phyloP scores from a whole-genome alignment of 2,888 invertebrate genomes.

The Ditula angustiorana region DNA sequence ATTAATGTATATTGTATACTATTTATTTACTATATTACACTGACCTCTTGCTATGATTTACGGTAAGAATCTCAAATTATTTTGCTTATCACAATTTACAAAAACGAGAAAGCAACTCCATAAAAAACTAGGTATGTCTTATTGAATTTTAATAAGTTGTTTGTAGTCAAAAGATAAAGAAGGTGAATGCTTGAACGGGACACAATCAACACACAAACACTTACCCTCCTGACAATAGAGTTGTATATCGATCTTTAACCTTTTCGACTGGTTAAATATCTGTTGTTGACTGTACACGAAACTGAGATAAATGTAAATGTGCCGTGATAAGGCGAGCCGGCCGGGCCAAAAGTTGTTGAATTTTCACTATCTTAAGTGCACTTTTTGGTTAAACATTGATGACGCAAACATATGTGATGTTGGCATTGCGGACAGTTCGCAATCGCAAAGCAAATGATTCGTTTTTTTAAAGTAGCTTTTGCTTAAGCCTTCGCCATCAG shows the following conservation, averaged over 20 bases:
- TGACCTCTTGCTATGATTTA: no score
- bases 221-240: no score
- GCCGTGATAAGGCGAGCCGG: neutral
- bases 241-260: neutral
- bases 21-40: no score
- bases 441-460: no score
- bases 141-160: neutral
- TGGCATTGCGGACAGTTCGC: no score
- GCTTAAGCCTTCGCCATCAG: no score
- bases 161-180: no score
- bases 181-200: no score
- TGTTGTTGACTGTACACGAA: no score
- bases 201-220: no score
- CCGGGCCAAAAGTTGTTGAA: neutral
- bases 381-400: neutral
- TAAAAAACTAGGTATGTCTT: neutral
- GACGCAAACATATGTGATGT: neutral
- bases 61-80: neutral
- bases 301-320: neutral
- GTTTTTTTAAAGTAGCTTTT: no score
- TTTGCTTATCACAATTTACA: neutral
- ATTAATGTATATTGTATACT: no score
- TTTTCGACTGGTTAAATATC: neutral
- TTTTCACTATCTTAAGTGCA: constrained; percentile 4
- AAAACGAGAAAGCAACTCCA: neutral